Evolutionary conservation across 1,140 invertebrate species (phyloP).

Genomic region (Brachionus asplanchnoidis): DNA sequence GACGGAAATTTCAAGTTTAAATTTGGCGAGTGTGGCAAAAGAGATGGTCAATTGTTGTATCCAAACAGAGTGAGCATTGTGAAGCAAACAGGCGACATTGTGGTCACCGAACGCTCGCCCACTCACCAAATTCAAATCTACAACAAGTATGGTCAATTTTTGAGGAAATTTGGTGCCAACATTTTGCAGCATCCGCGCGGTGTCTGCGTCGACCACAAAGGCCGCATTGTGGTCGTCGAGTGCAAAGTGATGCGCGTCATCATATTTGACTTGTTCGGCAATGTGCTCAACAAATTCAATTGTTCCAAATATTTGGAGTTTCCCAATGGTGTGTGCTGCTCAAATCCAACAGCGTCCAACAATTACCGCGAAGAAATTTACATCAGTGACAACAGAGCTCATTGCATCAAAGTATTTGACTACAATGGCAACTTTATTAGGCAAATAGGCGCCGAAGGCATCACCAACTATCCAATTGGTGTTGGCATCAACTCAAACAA

Average conservation of each 20-base stretch:
- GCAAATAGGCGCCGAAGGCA: slow-evolving; percentile 94
- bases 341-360: slow-evolving; percentile 2
- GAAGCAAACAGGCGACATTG: slow-evolving; percentile 91
- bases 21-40: slow-evolving; percentile 87
- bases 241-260: slow-evolving; percentile 99
- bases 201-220: slow-evolving; percentile 94
- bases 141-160: slow-evolving; percentile 98
- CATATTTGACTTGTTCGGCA: slow-evolving; percentile 94
- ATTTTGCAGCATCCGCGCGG: slow-evolving; percentile 93
- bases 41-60: slow-evolving; percentile 92
- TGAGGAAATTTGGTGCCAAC: slow-evolving; percentile 96
- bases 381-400: slow-evolving; percentile 97
- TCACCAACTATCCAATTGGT: slow-evolving; percentile 98
- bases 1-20: slow-evolving; percentile 95
- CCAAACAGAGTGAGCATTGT: slow-evolving; percentile 97
- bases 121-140: slow-evolving; percentile 96
- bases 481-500: slow-evolving; percentile 93
- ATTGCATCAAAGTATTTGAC: slow-evolving; percentile 98
- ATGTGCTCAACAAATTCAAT: slow-evolving; percentile 92
- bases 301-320: slow-evolving; percentile 98
- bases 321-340: slow-evolving; percentile 88
- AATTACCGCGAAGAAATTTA: slow-evolving; percentile 99
- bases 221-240: slow-evolving; percentile 96
- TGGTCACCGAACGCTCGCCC: slow-evolving; percentile 94
- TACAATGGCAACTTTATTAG: slow-evolving; percentile 94